These are phyloP conservation scores for Tiliqua scincoides DNA, from an alignment of 2,113 vertebrate genomes.

Conservation along the genomic window DNA sequence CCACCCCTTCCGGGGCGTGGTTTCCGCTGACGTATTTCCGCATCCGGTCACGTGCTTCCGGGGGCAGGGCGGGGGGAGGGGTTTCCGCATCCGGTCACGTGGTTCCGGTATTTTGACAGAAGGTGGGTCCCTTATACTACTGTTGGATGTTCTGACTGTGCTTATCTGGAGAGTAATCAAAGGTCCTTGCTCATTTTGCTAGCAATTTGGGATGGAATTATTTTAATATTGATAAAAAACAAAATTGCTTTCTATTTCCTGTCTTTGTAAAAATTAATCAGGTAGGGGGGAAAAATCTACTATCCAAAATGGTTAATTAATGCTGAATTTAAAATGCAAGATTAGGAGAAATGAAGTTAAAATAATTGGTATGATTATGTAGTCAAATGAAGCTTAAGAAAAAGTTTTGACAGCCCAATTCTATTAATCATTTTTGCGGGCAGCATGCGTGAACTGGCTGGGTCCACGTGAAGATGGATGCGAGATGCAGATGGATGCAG, in stretches of 20 bases:
- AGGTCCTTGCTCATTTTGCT: conserved; percentile 23
- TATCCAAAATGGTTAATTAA: conserved; percentile 30
- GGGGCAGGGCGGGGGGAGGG: too few relatives aligned
- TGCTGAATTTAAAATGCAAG: conserved; percentile 21
- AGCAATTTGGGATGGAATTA: conserved; percentile 17
- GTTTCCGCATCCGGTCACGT: too few relatives aligned
- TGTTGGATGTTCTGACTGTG: conserved; percentile 33
- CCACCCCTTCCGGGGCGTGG: too few relatives aligned
- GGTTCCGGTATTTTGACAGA: too few relatives aligned
- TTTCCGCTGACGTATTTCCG: too few relatives aligned
- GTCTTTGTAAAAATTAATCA: conserved; percentile 34
- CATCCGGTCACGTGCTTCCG: too few relatives aligned
- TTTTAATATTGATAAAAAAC: conserved; percentile 34
- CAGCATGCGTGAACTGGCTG: too few relatives aligned
- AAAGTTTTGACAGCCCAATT: neutral
- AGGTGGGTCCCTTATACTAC: too few relatives aligned
- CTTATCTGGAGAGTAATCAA: conserved; percentile 27
- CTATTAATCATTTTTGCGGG: neutral
- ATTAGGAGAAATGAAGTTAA: conserved; percentile 19
- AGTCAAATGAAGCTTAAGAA: neutral
- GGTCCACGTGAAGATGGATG: too few relatives aligned
- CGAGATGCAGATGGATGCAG: too few relatives aligned
- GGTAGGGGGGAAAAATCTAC: neutral
- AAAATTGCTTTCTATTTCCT: conserved; percentile 34
- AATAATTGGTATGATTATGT: conserved; percentile 17